These are phyloP conservation scores for Zygogramma bicolorata DNA, from an alignment of 2,888 invertebrate species.

Conservation along the genomic window DNA sequence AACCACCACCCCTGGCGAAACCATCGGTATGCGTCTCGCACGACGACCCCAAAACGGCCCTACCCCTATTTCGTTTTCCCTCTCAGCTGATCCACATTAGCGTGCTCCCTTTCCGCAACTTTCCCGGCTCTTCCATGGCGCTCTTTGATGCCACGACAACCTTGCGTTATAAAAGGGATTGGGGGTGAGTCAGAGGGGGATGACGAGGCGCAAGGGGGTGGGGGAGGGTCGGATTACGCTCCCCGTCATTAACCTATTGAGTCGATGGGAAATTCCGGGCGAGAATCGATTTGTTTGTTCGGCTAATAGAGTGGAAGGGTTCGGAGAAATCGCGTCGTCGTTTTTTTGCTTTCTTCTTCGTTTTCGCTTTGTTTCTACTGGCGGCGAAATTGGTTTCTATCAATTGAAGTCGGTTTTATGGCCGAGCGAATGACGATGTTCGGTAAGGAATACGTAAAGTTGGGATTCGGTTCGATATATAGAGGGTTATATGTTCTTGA, in stretches of 20 bases:
- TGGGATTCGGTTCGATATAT: no score
- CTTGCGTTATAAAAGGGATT: background rate
- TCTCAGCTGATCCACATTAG: conserved; percentile 4
- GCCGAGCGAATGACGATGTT: background rate
- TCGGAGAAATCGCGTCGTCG: conserved; percentile 1
- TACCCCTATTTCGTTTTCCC: background rate
- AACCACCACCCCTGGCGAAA: background rate
- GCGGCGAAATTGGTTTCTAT: background rate
- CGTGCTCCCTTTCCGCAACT: conserved; percentile 4
- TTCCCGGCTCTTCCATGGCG: background rate
- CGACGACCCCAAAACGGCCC: background rate
- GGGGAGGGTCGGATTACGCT: conserved; percentile 1
- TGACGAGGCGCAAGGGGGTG: background rate
- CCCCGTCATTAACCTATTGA: background rate
- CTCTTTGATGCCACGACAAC: conserved; percentile 6
- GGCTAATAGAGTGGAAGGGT: conserved; percentile 1
- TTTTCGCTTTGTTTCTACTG: background rate
- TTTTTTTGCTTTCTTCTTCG: background rate
- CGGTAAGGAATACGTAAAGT: no score
- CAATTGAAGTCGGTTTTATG: background rate
- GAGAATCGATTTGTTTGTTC: conserved; percentile 10
- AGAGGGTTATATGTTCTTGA: no score
- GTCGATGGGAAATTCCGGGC: background rate
- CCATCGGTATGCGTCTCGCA: background rate
- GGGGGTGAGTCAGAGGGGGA: background rate